Evolutionary conservation across 2,797 vertebrate species (phyloP), one percentile per base, ranked within the genome.

Genomic region (Gadopsis marmoratus): DNA sequence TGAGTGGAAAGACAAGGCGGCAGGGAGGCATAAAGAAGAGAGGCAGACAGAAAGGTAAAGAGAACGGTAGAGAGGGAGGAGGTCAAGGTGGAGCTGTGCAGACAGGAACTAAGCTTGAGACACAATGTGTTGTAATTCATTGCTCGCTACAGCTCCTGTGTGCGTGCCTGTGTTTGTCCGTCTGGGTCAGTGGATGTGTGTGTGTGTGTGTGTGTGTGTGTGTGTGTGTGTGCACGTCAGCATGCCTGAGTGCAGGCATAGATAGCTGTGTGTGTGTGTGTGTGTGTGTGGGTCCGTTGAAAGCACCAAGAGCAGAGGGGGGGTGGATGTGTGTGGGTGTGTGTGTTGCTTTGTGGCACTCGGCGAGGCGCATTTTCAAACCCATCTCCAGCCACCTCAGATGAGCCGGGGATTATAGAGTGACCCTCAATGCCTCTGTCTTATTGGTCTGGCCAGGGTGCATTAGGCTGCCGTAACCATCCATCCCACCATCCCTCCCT

Each of bases 341-440:
- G 26, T 26, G 26, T 26, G 96, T 96, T 96, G 96, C 96, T 97
- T 97, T 97, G 96, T 96, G 96, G 96, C 95, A 96, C 96, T 96
- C 96, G 93, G 96, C 90, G 93, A 96, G 96, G 95, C 93, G 95
- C 96, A 97, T 97, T 93, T 98, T 97, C 96, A 97, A 97, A 97
- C 96, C 92, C 96, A 96, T 96, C 95, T 95, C 96, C 95, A 96
- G 95, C 96, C 96, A 96, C 96, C 97, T 97, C 96, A 97, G 97
- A 98, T 97, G 97, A 97, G 97, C 96, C 92, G 95, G 96, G 96
- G 97, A 98, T 97, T 98, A 97, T 96, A 96, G 96, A 96, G 96
- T 98, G 97, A 98, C 97, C 97, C 97, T 97, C 96, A 92, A 93
- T 96, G 96, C 96, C 97, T 97, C 96, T 96, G 97, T 97, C 97